Evolutionary conservation across 2,888 invertebrate genomes (phyloP).

Genomic region (Julus scanicus): DNA sequence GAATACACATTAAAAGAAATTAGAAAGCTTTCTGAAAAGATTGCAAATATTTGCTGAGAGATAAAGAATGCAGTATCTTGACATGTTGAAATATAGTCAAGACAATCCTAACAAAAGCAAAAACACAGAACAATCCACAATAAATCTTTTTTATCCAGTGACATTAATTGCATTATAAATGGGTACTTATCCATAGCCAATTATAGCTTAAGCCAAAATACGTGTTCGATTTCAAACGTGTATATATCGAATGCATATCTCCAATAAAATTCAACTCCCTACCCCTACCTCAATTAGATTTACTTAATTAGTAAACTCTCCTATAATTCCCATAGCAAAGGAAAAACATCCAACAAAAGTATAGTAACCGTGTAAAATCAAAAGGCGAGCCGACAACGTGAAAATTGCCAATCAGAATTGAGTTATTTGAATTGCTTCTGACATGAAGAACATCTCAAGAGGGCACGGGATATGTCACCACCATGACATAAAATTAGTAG

Average conservation of each 20-base stretch:
- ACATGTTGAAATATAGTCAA: neutral
- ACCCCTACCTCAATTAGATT: slow-evolving; percentile 5
- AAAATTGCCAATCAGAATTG: slow-evolving; percentile 15
- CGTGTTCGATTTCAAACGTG: slow-evolving; percentile 1
- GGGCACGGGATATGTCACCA: neutral
- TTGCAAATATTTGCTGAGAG: neutral
- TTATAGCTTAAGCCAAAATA: neutral
- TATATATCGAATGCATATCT: neutral
- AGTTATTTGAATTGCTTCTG: slow-evolving; percentile 6
- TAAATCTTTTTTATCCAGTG: too few relatives aligned
- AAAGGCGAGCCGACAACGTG: neutral
- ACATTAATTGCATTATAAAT: neutral
- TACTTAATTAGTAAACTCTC: neutral
- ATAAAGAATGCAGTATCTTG: neutral
- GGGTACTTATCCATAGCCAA: neutral
- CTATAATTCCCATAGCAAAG: neutral
- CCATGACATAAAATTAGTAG: neutral
- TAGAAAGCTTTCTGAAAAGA: neutral
- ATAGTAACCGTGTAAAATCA: slow-evolving; percentile 3
- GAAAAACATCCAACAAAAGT: neutral
- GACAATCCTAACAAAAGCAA: neutral
- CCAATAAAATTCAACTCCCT: neutral
- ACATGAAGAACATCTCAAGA: slow-evolving; percentile 26
- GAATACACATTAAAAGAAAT: neutral
- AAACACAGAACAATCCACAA: too few relatives aligned